A percentile compares a stretch with the other conserved stretches of the same genome.
Conservation (phyloP, 2,113 vertebrate genomes). For the Myocastor coypus region DNA sequence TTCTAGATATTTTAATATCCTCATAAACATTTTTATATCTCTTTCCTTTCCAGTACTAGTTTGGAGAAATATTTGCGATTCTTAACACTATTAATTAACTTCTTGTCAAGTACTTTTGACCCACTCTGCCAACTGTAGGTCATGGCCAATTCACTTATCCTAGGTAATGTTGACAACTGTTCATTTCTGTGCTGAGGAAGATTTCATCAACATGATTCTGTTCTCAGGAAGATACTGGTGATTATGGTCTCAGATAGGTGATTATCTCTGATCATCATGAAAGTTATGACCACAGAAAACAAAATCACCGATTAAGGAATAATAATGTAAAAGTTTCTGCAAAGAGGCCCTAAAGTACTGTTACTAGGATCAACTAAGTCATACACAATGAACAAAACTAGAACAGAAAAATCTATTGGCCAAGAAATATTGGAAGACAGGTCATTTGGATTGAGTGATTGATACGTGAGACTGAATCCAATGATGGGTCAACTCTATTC, state of each 20-base stretch:
- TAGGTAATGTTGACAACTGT: no score
- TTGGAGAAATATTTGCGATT: not conserved
- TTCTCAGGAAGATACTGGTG: not conserved
- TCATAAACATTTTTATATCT: not conserved
- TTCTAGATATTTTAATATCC: constrained; percentile 20
- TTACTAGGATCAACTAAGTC: not conserved
- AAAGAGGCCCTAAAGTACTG: not conserved
- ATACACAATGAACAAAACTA: not conserved
- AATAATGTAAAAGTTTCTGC: not conserved
- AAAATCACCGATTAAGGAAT: not conserved
- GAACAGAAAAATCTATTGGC: not conserved
- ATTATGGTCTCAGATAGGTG: not conserved
- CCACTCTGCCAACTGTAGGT: no score
- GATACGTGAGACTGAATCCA: not conserved
- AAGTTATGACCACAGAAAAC: not conserved
- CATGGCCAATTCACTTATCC: no score
- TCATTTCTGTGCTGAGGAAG: not conserved
- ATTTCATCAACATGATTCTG: not conserved
- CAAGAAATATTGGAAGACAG: not conserved
- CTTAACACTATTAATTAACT: not conserved
- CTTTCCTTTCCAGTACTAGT: not conserved
- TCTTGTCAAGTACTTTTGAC: not conserved
- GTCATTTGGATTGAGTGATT: not conserved
- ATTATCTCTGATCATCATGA: not conserved
- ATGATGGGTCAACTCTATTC: not conserved